These are phyloP conservation scores for Anodontia alba DNA, from an alignment of 2,888 invertebrate genomes.

Conservation along the genomic window DNA sequence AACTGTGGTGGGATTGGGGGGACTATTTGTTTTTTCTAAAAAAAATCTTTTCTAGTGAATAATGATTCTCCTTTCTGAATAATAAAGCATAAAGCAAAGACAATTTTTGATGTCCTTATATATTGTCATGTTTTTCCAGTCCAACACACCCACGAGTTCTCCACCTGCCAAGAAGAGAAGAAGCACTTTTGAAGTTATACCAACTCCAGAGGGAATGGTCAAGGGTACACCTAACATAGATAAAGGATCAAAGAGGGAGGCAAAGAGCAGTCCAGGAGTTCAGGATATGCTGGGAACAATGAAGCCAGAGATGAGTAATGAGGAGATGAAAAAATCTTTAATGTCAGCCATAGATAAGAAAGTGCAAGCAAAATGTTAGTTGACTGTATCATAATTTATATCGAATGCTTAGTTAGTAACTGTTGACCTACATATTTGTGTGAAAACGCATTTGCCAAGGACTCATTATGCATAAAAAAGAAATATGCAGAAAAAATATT, in stretches of 20 bases:
- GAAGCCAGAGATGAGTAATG: constrained; percentile 68
- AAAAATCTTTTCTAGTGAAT: too few species aligned
- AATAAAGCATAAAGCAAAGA: too few species aligned
- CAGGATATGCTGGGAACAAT: constrained; percentile 72
- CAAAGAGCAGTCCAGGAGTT: constrained; percentile 60
- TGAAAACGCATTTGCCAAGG: too few species aligned
- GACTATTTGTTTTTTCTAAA: too few species aligned
- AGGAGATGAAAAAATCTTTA: constrained; percentile 72
- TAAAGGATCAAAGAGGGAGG: too few species aligned
- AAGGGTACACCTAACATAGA: background rate
- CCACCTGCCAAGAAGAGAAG: constrained; percentile 55
- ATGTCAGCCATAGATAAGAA: constrained; percentile 75
- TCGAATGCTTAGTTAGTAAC: background rate
- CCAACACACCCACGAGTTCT: constrained; percentile 2
- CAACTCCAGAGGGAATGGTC: constrained; percentile 49
- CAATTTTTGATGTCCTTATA: too few species aligned
- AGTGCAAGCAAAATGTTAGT: constrained; percentile 64
- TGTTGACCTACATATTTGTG: too few species aligned
- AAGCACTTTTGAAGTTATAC: constrained; percentile 70
- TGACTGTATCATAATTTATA: too few species aligned
- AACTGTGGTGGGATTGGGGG: too few species aligned
- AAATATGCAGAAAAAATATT: too few species aligned
- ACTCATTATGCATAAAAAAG: too few species aligned
- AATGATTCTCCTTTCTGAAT: too few species aligned
- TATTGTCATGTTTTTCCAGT: constrained; percentile 11